phyloP scores from a whole-genome alignment of 2,113 vertebrate species.

The Isichthys henryi region DNA sequence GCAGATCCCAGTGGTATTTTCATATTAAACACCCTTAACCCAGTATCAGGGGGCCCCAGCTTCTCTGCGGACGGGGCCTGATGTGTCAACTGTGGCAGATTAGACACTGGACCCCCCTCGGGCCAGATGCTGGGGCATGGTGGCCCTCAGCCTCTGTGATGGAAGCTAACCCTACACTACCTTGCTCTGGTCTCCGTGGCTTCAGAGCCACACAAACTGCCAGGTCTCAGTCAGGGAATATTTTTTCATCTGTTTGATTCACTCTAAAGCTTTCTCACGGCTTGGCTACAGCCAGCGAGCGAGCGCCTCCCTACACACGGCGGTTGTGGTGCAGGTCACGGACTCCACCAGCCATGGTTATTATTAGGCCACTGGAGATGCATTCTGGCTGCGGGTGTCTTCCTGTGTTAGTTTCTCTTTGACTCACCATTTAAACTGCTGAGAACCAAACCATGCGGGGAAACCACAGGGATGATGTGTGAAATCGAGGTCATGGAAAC shows the following conservation, averaged over 20 bases:
- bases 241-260: neutral
- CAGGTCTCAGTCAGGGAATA: neutral
- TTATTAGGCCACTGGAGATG: neutral
- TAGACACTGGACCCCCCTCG: too few species aligned
- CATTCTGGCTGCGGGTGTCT: neutral
- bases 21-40: slow-evolving; percentile 69
- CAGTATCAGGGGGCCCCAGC: slow-evolving; percentile 39
- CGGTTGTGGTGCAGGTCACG: neutral
- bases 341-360: neutral
- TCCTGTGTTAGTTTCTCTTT: slow-evolving; percentile 27
- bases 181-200: neutral
- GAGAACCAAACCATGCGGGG: neutral
- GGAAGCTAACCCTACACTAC: neutral
- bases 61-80: slow-evolving; percentile 36
- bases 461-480: neutral
- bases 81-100: too few species aligned
- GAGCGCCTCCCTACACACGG: neutral
- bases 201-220: neutral
- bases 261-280: neutral
- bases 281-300: neutral
- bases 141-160: neutral
- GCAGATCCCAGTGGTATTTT: slow-evolving; percentile 61
- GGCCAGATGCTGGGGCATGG: neutral
- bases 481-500: neutral
- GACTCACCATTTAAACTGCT: neutral